Base-by-base conservation (phyloP, 2,888 invertebrate genomes). In the Glyphotaelius pellucidus region DNA sequence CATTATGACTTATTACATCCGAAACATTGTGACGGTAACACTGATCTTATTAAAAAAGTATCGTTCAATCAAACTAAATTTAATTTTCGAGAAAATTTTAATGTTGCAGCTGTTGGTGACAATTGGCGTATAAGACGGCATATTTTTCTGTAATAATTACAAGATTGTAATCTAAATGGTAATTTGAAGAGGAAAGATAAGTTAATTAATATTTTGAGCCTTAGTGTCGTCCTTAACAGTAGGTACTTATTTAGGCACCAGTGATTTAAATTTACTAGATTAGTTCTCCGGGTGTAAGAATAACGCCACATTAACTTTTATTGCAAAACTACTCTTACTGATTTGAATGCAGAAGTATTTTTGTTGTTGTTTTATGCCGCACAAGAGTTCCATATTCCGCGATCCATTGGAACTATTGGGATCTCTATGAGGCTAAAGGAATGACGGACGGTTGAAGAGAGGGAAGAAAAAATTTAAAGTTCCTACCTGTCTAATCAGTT, bases 81-180 rank as follows among this genome's bases (percentile, higher is more conserved):
- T 2, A n/a, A 67, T 67, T 67, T 67, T 67, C 67, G 5, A 2
- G 67, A 67, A 67, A 67, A 19, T n/a, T 67, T 67, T 9, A n/a
- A 67, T 67, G 7, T 67, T 67, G 5, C 67, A 25, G 67, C 67
- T 67, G 67, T 67, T 67, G 67, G 67, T 67, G 67, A 67, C 67
- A 67, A 67, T 67, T n/a, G 67, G 25, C 67, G 25, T n/a, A 67
- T n/a, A 25, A 9, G 25, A n/a, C n/a, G 67, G 30, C 42, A 11
- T 47, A 87, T 87, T 87, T 87, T 87, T 87, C 47, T 52, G 52
- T 35, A 87, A 47, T 52, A 67, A 87, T 87, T 87, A 87, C 52
- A 87, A 87, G 42, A 87, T 47, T 87, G 87, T 87, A 87, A 87
- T 87, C 47, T 87, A 67, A 87, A 87, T 87, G 87, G 87, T 87